A percentile compares a stretch with the other conserved stretches of the same genome.
Conservation (phyloP, 2,113 vertebrate species). For the Capricornis sumatraensis region DNA sequence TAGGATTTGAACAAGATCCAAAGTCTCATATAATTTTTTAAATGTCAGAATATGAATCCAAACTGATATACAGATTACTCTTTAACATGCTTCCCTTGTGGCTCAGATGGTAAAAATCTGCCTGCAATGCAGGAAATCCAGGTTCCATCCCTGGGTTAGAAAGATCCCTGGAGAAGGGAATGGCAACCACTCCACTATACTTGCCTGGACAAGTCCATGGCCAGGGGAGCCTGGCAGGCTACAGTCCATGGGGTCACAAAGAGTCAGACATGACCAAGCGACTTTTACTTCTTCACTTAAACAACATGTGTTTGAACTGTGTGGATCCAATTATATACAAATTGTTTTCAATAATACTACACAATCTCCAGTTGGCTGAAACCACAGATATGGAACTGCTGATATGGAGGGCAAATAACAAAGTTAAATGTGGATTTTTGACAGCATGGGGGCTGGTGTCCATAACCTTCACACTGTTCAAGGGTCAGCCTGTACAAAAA, state of each 20-base stretch:
- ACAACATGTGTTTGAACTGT: not conserved
- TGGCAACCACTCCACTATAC: not conserved
- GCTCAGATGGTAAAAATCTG: not conserved
- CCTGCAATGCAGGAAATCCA: not conserved
- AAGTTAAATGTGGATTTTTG: not conserved
- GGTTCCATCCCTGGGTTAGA: not conserved
- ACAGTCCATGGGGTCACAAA: not conserved
- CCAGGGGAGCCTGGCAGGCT: not conserved
- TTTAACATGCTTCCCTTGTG: not conserved
- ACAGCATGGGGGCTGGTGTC: too few relatives aligned
- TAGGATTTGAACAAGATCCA: not conserved
- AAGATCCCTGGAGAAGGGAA: not conserved
- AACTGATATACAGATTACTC: not conserved
- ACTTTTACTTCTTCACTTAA: not conserved
- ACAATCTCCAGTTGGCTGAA: not conserved
- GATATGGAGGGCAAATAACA: not conserved
- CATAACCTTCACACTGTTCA: not conserved
- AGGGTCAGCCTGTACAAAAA: not conserved
- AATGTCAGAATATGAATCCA: not conserved
- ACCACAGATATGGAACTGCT: not conserved
- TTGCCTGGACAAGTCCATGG: not conserved
- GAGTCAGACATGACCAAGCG: not conserved
- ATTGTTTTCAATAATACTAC: not conserved
- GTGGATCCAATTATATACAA: not conserved
- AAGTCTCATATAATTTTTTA: slow-evolving; percentile 1